phyloP scores from a whole-genome alignment of 2,888 invertebrate species.

The Drosophila formosana region DNA sequence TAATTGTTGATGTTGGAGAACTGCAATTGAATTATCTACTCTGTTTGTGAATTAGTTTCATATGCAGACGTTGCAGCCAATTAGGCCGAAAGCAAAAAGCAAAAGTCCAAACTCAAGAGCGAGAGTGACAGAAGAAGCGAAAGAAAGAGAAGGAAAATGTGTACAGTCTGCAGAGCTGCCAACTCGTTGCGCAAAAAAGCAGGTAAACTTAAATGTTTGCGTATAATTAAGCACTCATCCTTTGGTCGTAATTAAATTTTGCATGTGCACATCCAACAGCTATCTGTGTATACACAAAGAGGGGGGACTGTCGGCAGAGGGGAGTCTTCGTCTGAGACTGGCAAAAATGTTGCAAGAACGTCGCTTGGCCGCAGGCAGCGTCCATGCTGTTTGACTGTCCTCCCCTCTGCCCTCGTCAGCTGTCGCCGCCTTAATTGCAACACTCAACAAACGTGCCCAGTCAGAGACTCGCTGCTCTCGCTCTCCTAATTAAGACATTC shows the following conservation, averaged over 20 bases:
- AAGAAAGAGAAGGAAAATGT: not conserved
- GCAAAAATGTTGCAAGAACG: slow-evolving; percentile 40
- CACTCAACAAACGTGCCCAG: slow-evolving; percentile 63
- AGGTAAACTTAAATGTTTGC: slow-evolving; percentile 84
- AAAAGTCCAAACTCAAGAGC: slow-evolving; percentile 44
- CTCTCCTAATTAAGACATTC: slow-evolving; percentile 79
- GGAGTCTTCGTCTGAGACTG: slow-evolving; percentile 33
- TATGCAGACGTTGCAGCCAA: slow-evolving; percentile 39
- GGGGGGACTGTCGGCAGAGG: not conserved
- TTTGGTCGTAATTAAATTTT: slow-evolving; percentile 85
- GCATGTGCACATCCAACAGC: slow-evolving; percentile 84
- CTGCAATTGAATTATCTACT: slow-evolving; percentile 7
- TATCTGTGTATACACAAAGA: slow-evolving; percentile 20
- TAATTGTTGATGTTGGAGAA: not conserved
- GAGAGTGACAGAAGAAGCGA: not conserved
- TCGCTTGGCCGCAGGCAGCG: slow-evolving; percentile 43
- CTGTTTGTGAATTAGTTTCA: slow-evolving; percentile 19
- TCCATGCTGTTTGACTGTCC: slow-evolving; percentile 42
- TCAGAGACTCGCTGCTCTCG: slow-evolving; percentile 48
- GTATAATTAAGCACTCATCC: slow-evolving; percentile 85
- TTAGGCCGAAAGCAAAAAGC: slow-evolving; percentile 56
- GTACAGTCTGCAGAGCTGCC: slow-evolving; percentile 19
- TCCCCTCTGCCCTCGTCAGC: slow-evolving; percentile 17
- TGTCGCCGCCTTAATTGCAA: slow-evolving; percentile 71
- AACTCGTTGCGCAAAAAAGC: slow-evolving; percentile 64